Evolutionary conservation across 2,113 vertebrate species (phyloP).

Genomic region (Vombatus ursinus): DNA sequence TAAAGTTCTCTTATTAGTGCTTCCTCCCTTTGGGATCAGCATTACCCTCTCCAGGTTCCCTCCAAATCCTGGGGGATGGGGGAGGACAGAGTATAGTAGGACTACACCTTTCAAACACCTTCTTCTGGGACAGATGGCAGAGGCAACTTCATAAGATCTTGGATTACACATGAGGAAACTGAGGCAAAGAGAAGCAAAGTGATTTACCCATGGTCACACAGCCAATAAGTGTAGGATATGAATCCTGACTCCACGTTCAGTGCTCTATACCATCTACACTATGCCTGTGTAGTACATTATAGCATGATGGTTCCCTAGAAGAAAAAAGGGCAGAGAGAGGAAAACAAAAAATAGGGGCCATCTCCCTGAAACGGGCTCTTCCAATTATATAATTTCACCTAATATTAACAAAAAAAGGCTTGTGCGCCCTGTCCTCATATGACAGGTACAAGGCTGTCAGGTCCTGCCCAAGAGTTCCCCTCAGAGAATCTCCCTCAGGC

Average conservation of each 20-base stretch:
- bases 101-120: neutral
- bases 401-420: neutral
- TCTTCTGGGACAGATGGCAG: neutral
- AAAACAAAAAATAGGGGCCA: neutral
- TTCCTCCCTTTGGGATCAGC: neutral
- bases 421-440: neutral
- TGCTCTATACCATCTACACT: neutral
- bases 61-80: neutral
- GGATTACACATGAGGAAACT: neutral
- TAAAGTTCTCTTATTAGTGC: neutral
- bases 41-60: neutral
- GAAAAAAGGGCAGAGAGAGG: neutral
- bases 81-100: neutral
- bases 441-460: neutral
- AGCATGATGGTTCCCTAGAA: neutral
- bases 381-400: neutral
- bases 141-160: neutral
- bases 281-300: neutral
- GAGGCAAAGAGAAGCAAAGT: neutral
- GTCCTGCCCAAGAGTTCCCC: neutral
- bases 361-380: neutral
- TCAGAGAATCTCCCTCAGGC: neutral
- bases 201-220: neutral
- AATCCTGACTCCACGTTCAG: neutral
- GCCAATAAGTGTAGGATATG: neutral